Percentiles rank a stretch among this genome's conserved stretches.
These are phyloP conservation scores for Sceloporus undulatus DNA, from an alignment of 2,113 vertebrate species.

Conservation along the genomic window DNA sequence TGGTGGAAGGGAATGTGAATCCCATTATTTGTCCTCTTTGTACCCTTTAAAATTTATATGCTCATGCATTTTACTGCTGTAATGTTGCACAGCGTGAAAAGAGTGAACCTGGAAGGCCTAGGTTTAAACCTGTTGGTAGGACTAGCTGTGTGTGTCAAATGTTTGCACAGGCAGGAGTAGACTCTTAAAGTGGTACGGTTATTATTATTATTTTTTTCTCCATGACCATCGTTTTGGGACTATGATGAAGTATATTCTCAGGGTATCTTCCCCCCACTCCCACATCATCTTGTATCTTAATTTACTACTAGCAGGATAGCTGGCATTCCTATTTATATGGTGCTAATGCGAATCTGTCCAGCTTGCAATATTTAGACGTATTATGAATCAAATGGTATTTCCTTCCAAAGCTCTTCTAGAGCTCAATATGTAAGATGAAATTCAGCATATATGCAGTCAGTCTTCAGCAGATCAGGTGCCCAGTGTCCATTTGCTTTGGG, in stretches of 20 bases:
- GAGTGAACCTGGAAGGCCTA: neutral
- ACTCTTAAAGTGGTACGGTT: too few species aligned
- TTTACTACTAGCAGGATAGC: neutral
- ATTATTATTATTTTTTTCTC: neutral
- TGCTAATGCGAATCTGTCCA: neutral
- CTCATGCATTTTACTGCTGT: neutral
- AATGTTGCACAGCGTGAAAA: neutral
- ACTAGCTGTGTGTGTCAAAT: neutral
- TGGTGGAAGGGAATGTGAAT: neutral
- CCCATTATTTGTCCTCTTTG: neutral
- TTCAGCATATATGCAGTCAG: neutral
- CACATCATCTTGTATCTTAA: neutral
- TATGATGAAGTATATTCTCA: neutral
- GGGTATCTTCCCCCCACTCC: neutral
- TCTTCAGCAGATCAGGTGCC: neutral
- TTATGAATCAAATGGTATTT: neutral
- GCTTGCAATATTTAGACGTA: neutral
- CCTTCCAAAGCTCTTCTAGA: neutral
- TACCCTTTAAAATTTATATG: neutral
- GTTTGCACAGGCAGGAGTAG: too few species aligned
- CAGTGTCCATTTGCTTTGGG: neutral
- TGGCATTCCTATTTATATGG: neutral
- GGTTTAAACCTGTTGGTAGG: neutral
- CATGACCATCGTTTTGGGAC: neutral
- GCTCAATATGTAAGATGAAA: neutral